These are phyloP conservation scores for Cecidostiba fungosa DNA, from an alignment of 2,888 invertebrate species.

Conservation along the genomic window DNA sequence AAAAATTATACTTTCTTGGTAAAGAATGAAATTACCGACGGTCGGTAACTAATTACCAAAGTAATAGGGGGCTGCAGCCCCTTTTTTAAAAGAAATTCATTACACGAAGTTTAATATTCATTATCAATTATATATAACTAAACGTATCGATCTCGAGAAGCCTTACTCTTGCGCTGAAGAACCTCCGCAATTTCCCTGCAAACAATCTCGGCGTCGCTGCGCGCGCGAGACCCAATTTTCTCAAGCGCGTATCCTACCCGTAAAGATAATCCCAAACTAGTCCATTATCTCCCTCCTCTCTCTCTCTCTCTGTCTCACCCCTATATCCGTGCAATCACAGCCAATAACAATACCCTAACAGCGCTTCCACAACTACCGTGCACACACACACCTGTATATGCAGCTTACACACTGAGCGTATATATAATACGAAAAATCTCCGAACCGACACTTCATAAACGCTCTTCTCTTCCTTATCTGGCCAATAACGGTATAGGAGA, in stretches of 20 bases:
- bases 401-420: background rate
- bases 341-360: conserved; percentile 7
- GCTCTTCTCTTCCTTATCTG: conserved; percentile 21
- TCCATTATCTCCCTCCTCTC: background rate
- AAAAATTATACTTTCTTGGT: no score
- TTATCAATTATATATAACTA: background rate
- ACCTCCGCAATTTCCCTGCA: background rate
- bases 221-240: conserved; percentile 9
- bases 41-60: no score
- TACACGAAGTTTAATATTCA: no score
- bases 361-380: background rate
- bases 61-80: no score
- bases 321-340: background rate
- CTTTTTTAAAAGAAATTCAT: no score
- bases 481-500: background rate
- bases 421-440: background rate
- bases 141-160: background rate
- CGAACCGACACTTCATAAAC: conserved; percentile 29
- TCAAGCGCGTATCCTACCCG: background rate
- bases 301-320: background rate
- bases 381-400: background rate
- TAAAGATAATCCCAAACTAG: conserved; percentile 24
- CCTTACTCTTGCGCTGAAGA: background rate
- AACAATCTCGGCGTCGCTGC: background rate
- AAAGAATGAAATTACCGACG: no score